phyloP scores from a whole-genome alignment of 1,140 invertebrate genomes.

The Meteorus sp. region DNA sequence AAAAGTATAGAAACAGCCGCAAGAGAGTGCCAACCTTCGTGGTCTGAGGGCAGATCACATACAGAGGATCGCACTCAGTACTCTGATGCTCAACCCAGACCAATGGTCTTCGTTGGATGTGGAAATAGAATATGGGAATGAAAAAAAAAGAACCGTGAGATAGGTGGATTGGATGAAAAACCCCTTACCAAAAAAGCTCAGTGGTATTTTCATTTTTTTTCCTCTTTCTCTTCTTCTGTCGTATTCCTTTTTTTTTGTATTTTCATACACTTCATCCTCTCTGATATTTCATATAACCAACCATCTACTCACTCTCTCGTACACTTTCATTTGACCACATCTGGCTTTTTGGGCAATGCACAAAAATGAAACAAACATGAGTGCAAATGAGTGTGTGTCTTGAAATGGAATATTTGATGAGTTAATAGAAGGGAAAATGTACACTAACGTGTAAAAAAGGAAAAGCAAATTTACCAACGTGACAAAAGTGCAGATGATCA shows the following conservation, averaged over 20 bases:
- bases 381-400: no score
- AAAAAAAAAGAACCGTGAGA: conserved; percentile 32
- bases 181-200: conserved; percentile 30
- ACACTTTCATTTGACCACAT: no score
- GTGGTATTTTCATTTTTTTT: background rate
- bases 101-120: no score
- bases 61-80: conserved; percentile 38
- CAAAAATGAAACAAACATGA: no score
- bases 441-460: no score
- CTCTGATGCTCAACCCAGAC: conserved; percentile 31
- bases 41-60: conserved; percentile 40
- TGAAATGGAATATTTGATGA: no score
- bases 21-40: conserved; percentile 15
- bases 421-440: no score
- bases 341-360: no score
- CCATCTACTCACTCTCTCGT: background rate
- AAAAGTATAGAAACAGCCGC: no score
- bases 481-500: no score
- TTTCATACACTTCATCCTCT: conserved; percentile 9
- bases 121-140: conserved; percentile 31
- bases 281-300: background rate
- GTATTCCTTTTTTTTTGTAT: conserved; percentile 7
- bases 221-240: no score
- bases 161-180: conserved; percentile 49
- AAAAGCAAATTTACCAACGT: no score